A percentile compares a stretch with the other conserved stretches of the same genome.
Evolutionary conservation across 1,140 invertebrate species (phyloP).

Genomic region (Varroa destructor): DNA sequence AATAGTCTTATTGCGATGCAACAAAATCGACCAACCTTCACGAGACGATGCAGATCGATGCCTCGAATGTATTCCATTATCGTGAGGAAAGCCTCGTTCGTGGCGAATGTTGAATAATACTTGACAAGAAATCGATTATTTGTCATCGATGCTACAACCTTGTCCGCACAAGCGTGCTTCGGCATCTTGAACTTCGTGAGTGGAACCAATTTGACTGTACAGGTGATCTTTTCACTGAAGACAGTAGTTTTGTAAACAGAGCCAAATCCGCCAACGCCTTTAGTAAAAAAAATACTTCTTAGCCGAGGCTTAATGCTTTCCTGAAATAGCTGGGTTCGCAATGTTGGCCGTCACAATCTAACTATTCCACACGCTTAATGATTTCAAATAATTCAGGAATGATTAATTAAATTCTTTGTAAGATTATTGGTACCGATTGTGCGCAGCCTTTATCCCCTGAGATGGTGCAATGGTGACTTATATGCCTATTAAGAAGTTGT

Average conservation of each 20-base stretch:
- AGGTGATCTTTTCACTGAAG: background rate
- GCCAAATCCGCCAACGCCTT: slow-evolving; percentile 9
- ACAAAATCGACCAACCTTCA: background rate
- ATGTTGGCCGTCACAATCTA: no score
- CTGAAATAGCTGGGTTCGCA: no score
- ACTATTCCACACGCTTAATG: no score
- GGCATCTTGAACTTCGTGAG: slow-evolving; percentile 8
- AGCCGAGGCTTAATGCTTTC: no score
- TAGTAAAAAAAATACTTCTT: no score
- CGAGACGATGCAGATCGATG: slow-evolving; percentile 4
- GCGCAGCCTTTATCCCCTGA: no score
- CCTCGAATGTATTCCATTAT: slow-evolving; percentile 9
- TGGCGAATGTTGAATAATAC: background rate
- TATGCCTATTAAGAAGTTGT: no score
- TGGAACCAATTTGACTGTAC: slow-evolving; percentile 1
- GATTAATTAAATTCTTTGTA: no score
- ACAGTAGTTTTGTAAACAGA: background rate
- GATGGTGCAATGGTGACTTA: no score
- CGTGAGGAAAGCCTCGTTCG: background rate
- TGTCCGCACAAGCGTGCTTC: slow-evolving; percentile 13
- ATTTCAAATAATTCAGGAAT: no score
- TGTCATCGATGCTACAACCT: slow-evolving; percentile 6
- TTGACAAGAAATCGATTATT: slow-evolving; percentile 1
- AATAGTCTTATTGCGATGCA: no score
- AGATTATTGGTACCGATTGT: no score